Evolutionary conservation across 1,140 invertebrate genomes (phyloP), one percentile per base, ranked within the genome.

Genomic region (Drosophila pectinifera): DNA sequence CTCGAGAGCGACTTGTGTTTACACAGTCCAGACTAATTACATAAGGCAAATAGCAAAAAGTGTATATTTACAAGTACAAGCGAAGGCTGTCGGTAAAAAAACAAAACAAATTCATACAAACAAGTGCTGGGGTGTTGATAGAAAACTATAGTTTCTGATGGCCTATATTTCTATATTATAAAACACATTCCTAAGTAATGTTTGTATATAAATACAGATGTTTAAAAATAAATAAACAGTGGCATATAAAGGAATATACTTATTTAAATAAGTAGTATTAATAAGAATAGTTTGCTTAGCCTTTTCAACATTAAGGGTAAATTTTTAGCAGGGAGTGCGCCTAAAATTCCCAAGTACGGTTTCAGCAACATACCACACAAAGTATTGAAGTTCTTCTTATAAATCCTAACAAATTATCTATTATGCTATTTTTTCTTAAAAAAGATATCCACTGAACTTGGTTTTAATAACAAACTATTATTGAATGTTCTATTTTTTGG

Each of bases 41-140:
- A 59, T 42, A 70, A 39, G 24, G 39, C 28, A 49, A 49, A 46
- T 26, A 36, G 24, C 26, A 22, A 38, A 48, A 42, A 54, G 3
- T 24, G 11, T 39, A 13, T 46, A 46, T 69, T 69, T 68, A 67
- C 34, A 54, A 38, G 49, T 51, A 24, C 31, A 45, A 48, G 8
- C 43, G 69, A 63, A 80, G 77, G 70, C 59, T 69, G 43, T 62
- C 31, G 42, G 49, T 56, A 54, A 45, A 54, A 56, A 57, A 22
- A 31, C 1, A 7, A 26, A 46, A 20, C 14, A 22, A 18, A 14
- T n/a, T n/a, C n/a, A 53, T 16, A 55, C 16, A 24, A 42, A 6
- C 5, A 22, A 10, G 7, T 8, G 13, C 22, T 4, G 16, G 5
- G n/a, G 22, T 39, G 22, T 28, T 39, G 14, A 62, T 57, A 58